phyloP scores from a whole-genome alignment of 2,888 invertebrate genomes.

The Cremastinae sp. region DNA sequence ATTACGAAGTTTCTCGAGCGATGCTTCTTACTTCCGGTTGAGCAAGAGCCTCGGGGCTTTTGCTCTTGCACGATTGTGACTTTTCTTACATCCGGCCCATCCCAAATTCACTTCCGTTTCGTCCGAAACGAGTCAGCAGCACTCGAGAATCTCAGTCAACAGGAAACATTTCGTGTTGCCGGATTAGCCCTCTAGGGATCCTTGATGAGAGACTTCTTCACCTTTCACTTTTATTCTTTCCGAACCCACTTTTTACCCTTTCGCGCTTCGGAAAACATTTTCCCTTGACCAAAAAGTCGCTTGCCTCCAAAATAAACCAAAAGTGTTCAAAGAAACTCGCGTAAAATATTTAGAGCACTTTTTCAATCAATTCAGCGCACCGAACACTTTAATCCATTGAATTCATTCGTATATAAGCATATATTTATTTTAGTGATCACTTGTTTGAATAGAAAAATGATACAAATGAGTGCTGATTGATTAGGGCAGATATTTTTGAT shows the following conservation, averaged over 20 bases:
- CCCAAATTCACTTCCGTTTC: constrained; percentile 4
- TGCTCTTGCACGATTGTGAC: constrained; percentile 17
- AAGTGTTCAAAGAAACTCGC: neutral
- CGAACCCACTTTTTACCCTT: too few species aligned
- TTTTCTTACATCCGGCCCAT: constrained; percentile 32
- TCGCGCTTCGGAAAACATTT: constrained; percentile 38
- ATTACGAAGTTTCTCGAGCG: constrained; percentile 37
- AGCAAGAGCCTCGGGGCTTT: constrained; percentile 37
- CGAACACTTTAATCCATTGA: neutral
- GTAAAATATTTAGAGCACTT: neutral
- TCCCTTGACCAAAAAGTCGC: too few species aligned
- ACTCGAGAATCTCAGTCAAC: constrained; percentile 19
- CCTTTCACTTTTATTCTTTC: neutral
- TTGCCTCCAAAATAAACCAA: too few species aligned
- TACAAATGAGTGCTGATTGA: too few species aligned
- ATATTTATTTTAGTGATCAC: too few species aligned
- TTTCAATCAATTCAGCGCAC: neutral
- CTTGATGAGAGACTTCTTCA: constrained; percentile 40
- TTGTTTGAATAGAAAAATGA: too few species aligned
- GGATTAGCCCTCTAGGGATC: constrained; percentile 43
- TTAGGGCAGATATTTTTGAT: too few species aligned
- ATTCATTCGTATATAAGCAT: too few species aligned
- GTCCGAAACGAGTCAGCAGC: constrained; percentile 6
- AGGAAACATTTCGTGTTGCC: constrained; percentile 41
- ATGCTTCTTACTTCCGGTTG: constrained; percentile 37